A percentile compares a stretch with the other conserved stretches of the same genome.
phyloP scores from a whole-genome alignment of 2,113 vertebrate species.

The Rhombomys opimus region DNA sequence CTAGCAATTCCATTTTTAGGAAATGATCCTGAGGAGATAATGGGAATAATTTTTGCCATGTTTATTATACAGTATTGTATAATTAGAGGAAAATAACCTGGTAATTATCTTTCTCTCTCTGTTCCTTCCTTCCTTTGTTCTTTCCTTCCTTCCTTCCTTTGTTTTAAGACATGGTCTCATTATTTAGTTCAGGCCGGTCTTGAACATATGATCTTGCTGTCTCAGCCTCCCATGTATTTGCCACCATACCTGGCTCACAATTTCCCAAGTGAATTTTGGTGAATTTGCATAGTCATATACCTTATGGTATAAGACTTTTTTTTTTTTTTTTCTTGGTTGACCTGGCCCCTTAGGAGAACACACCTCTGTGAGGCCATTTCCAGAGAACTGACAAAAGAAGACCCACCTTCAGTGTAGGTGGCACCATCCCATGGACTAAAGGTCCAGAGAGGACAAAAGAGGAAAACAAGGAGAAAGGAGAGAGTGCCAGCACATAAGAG shows the following conservation, averaged over 20 bases:
- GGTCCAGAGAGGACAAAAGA: neutral
- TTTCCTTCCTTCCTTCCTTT: no score
- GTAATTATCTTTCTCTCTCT: neutral
- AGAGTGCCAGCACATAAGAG: neutral
- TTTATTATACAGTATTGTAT: neutral
- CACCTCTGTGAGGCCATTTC: neutral
- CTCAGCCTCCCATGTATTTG: neutral
- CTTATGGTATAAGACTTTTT: neutral
- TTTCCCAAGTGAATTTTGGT: conserved; percentile 28
- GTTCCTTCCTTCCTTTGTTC: rapidly evolving
- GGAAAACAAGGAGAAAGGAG: neutral
- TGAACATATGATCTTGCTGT: neutral
- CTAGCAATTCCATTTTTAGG: conserved; percentile 15
- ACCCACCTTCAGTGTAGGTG: neutral
- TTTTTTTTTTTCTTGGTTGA: neutral
- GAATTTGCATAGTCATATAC: neutral
- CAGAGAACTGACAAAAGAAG: neutral
- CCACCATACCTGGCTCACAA: neutral
- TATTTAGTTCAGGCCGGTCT: neutral
- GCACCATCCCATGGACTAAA: neutral
- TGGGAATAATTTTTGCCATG: neutral
- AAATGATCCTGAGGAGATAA: conserved; percentile 42
- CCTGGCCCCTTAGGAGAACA: neutral
- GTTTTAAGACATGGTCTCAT: neutral
- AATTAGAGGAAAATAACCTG: neutral